Evolutionary conservation across 2,888 invertebrate genomes (phyloP).

Genomic region (Suillia variegata): DNA sequence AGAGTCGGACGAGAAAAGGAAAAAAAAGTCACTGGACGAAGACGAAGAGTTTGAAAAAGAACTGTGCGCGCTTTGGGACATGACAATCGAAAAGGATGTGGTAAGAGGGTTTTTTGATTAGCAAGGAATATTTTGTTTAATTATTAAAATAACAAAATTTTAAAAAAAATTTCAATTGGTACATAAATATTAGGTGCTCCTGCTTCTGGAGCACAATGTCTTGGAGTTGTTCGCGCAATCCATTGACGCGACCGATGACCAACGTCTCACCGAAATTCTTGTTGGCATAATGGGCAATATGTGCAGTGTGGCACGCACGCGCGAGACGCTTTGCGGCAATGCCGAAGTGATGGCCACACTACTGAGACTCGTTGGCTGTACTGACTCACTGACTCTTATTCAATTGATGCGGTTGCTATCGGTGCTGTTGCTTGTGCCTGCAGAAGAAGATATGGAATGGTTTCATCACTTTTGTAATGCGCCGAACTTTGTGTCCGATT

Average conservation of each 20-base stretch:
- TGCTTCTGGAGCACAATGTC: conserved; percentile 71
- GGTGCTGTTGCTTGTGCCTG: conserved; percentile 63
- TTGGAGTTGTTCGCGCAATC: conserved; percentile 65
- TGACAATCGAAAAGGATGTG: conserved; percentile 80
- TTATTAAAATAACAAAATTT: too few relatives aligned
- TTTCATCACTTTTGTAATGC: conserved; percentile 62
- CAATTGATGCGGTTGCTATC: conserved; percentile 74
- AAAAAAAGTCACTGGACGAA: too few relatives aligned
- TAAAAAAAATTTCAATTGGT: too few relatives aligned
- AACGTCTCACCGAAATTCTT: conserved; percentile 77
- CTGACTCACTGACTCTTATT: conserved; percentile 74
- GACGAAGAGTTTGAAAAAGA: conserved; percentile 72
- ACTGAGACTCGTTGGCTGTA: conserved; percentile 65
- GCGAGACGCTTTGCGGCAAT: conserved; percentile 65
- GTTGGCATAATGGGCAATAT: conserved; percentile 86
- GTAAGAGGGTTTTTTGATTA: too few relatives aligned
- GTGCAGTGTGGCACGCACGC: conserved; percentile 71
- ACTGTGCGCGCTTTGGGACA: conserved; percentile 82
- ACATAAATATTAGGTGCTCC: too few relatives aligned
- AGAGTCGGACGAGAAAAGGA: conserved; percentile 65
- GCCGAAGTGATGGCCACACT: conserved; percentile 66
- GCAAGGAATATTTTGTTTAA: too few relatives aligned
- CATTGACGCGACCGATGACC: conserved; percentile 67
- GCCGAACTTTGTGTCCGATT: conserved; percentile 64
- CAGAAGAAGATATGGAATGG: conserved; percentile 61